Base-by-base conservation (phyloP, 2,113 vertebrate genomes). In the Jacana jacana region DNA sequence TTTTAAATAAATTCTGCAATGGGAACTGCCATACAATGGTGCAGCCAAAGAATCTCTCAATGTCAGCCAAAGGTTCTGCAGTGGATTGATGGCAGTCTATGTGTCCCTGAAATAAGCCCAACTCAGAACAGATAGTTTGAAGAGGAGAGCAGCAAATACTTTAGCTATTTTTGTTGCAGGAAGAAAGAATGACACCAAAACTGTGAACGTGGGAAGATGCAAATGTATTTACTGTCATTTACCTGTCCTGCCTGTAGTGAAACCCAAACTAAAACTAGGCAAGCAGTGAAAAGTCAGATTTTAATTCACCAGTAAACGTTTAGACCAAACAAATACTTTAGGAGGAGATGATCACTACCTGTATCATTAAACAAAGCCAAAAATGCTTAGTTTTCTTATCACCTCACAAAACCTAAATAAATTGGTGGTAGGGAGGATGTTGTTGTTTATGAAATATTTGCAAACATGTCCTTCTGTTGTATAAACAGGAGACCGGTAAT, bases 61-160 rank as follows among this genome's bases (percentile, higher is more conserved):
- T 83, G 88, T 91, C 77, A 86, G 86, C 69, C 80, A 86, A 70
- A 84, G 46, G 66, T 81, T 93, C 78, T 91, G 78, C 52, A 39
- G 44, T 61, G 55, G 61, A 72, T 37, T 60, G 69, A 71, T 39
- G 55, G 65, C 81, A 91, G 60, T 87, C 83, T 89, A 37, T 88
- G 31, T 68, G 63, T 46, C 65, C 48, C 51, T 79, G 65, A 95
- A 86, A 78, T 1, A 66, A 63, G 30, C 39, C 46, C 66, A 88
- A 17, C 28, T 86, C 33, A 18, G 65, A 91, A 46, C 39, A 90
- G 28, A 52, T 14, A 71, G 28, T 55, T 64, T 87, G 42, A 88
- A 72, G 40, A 92, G 42, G 63, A 81, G 14, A 76, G 19, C 69
- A 87, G 73, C 31, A 69, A 91, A 89, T 44, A 68, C 18, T 78